Evolutionary conservation across 2,888 invertebrate genomes (phyloP).

Genomic region (Eugnorisma glareosa): DNA sequence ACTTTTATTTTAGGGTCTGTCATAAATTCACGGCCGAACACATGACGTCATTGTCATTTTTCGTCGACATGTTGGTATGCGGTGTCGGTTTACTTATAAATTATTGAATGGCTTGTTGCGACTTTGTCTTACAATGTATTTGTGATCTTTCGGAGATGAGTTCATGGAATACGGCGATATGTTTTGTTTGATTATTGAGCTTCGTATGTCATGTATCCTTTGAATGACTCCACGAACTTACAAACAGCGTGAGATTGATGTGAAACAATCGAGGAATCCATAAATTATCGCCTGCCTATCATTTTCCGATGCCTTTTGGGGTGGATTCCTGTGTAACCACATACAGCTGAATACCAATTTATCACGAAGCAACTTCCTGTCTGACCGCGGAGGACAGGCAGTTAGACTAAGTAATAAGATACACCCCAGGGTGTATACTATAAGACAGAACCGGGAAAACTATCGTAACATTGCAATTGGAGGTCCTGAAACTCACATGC

Average conservation of each 20-base stretch:
- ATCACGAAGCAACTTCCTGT: not conserved
- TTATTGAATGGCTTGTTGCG: constrained; percentile 20
- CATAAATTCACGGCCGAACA: constrained; percentile 41
- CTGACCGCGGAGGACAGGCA: not conserved
- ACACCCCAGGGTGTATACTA: too few species aligned
- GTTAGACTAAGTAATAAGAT: not conserved
- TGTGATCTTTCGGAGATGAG: not conserved
- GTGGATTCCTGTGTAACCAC: not conserved
- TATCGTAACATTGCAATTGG: not conserved
- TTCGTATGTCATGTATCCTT: not conserved
- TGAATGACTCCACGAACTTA: not conserved
- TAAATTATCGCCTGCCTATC: not conserved
- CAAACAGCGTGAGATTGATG: not conserved
- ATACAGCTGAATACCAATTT: not conserved
- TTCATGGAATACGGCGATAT: constrained; percentile 18
- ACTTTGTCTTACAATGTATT: constrained; percentile 9
- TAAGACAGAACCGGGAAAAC: not conserved
- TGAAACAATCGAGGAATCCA: not conserved
- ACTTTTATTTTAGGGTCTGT: constrained; percentile 64
- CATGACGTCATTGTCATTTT: constrained; percentile 49
- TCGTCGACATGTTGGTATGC: constrained; percentile 23
- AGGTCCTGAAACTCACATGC: not conserved
- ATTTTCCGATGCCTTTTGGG: not conserved
- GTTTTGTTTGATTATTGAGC: not conserved
- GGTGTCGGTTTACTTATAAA: constrained; percentile 54